phyloP scores from a whole-genome alignment of 2,888 invertebrate species.

The Aethes cnicana region DNA sequence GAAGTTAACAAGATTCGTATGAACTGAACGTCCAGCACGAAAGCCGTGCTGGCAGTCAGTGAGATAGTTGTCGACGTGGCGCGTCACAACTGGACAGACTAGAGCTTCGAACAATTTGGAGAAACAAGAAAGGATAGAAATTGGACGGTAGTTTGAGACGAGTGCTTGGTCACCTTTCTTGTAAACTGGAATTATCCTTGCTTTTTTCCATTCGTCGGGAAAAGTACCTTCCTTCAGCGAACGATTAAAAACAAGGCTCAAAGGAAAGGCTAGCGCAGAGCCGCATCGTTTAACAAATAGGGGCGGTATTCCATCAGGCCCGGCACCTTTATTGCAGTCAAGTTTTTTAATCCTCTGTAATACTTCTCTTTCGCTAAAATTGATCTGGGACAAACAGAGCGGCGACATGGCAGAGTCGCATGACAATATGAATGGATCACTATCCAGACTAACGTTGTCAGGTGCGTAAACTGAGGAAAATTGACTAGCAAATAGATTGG shows the following conservation, averaged over 20 bases:
- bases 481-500: too few species aligned
- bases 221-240: conserved; percentile 21
- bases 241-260: conserved; percentile 24
- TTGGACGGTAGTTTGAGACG: conserved; percentile 22
- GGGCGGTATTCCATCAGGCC: conserved; percentile 20
- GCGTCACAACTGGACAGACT: too few species aligned
- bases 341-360: not conserved
- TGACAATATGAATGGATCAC: too few species aligned
- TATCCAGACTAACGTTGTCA: too few species aligned
- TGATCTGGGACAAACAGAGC: not conserved
- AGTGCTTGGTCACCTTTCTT: conserved; percentile 15
- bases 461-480: conserved; percentile 12
- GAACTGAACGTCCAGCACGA: too few species aligned
- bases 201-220: conserved; percentile 24
- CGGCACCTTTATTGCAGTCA: conserved; percentile 16
- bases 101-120: conserved; percentile 1
- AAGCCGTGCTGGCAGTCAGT: too few species aligned
- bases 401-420: not conserved
- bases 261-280: conserved; percentile 2
- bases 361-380: not conserved
- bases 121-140: conserved; percentile 16
- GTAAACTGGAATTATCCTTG: conserved; percentile 18
- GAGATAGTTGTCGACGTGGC: too few species aligned
- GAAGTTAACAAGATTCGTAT: too few species aligned
- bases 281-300: conserved; percentile 19